Conservation (phyloP, 2,113 vertebrate genomes). For the Vulpes lagopus region DNA sequence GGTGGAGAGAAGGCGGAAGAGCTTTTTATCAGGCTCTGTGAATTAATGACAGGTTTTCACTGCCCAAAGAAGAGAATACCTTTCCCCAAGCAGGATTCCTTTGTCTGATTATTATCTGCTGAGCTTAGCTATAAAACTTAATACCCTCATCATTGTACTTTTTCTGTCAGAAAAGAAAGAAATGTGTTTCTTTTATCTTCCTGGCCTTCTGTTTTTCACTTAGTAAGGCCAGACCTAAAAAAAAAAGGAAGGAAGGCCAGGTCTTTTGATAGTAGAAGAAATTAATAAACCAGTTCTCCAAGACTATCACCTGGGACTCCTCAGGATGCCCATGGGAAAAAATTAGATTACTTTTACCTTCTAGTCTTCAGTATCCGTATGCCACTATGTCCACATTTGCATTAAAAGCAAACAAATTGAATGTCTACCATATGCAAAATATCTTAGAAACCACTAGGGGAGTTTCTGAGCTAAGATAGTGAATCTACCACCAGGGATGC, state of each 20-base stretch:
- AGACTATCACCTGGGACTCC: neutral
- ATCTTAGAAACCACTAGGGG: neutral
- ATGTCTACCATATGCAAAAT: neutral
- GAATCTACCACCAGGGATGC: neutral
- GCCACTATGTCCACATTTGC: neutral
- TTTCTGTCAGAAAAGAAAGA: constrained; percentile 45
- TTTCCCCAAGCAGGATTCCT: neutral
- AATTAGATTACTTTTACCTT: neutral
- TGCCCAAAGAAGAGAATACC: neutral
- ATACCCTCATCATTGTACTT: neutral
- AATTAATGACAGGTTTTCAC: neutral
- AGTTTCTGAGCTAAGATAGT: neutral
- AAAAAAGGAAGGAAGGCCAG: neutral
- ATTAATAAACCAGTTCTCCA: neutral
- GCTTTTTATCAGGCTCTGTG: neutral
- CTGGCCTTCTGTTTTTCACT: neutral
- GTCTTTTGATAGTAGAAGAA: neutral
- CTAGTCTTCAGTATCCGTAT: neutral
- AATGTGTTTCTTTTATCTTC: constrained; percentile 38
- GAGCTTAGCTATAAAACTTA: constrained; percentile 7
- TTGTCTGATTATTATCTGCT: constrained; percentile 25
- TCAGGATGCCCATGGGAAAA: neutral
- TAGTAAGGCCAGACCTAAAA: neutral
- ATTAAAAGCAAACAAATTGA: neutral
- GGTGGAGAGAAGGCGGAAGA: accelerated